Base-by-base conservation (phyloP, 2,797 vertebrate genomes). In the Anniella stebbinsi region DNA sequence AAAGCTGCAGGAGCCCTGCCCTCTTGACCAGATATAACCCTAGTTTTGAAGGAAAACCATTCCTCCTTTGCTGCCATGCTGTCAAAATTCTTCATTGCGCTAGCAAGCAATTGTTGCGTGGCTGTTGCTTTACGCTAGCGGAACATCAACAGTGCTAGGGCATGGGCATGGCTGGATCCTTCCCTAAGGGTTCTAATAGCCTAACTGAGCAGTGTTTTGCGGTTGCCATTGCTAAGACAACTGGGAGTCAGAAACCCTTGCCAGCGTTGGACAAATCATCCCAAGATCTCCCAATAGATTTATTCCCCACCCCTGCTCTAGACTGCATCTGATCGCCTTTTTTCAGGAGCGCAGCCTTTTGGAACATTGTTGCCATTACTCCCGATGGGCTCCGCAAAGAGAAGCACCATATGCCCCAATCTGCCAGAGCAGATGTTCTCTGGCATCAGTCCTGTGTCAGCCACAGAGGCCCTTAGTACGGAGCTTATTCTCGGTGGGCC, bases 371-470 rank as follows among this genome's bases (percentile, higher is more conserved):
- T 41, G 45, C 57, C 48, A 41, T 77, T 84, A 15, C 41, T 90
- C 48, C 80, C 86, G 69, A 77, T 21, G 63, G 86, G 80, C 30
- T 66, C 63, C 13, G 36, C 69, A 77, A 81, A 81, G 77, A 83
- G 78, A 54, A 76, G 60, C 83, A 33, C 21, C 6, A 36, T 18
- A 11, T 90, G 77, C 54, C 89, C 84, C 77, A 86, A 90, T 90
- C 89, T 90, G 89, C 89, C 89, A 90, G 28, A 13, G 0, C 85
- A 90, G 86, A 83, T 90, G 89, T 83, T 90, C 85, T 28, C 45
- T 76, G 30, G 85, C 57, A n/a, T 87, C 85, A 87, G 18, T 87
- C 48, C n/a, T 41, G 36, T 54, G 86, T 70, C 72, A 67, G 45
- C 60, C 63, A 90, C 86, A 76, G 87, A 87, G 80, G 78, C 57